phyloP scores from a whole-genome alignment of 2,113 vertebrate species.

The Cettia cetti region DNA sequence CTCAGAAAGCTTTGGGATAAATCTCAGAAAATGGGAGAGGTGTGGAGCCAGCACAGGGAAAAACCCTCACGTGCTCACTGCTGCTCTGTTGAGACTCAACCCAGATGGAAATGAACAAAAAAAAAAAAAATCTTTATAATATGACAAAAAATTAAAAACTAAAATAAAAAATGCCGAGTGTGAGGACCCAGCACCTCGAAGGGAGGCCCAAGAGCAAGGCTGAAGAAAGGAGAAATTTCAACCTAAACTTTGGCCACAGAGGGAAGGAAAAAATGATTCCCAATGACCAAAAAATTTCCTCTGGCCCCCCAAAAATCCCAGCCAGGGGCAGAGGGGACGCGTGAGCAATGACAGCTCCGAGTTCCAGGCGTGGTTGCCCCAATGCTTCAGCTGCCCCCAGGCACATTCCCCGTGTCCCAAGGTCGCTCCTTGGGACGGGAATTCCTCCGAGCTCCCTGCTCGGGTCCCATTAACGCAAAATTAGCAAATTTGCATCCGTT shows the following conservation, averaged over 20 bases:
- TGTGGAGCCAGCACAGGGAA: background rate
- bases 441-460: background rate
- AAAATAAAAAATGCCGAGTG: background rate
- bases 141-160: background rate
- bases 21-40: background rate
- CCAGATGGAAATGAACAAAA: background rate
- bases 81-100: fast-evolving
- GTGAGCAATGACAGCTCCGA: fast-evolving
- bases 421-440: background rate
- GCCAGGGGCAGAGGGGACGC: background rate
- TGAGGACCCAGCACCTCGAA: background rate
- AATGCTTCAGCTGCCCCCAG: background rate
- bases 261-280: background rate
- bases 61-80: background rate
- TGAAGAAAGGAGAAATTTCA: background rate
- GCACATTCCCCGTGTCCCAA: background rate
- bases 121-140: too few species aligned
- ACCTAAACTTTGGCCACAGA: background rate
- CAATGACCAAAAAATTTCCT: background rate
- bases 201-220: background rate
- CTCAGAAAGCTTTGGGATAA: background rate
- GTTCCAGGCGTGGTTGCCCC: conserved; percentile 2
- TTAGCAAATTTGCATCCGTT: background rate
- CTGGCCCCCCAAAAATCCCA: background rate
- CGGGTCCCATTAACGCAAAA: background rate